These are phyloP conservation scores for Arvicanthis niloticus DNA, from an alignment of 2,113 vertebrate species.

Conservation along the genomic window DNA sequence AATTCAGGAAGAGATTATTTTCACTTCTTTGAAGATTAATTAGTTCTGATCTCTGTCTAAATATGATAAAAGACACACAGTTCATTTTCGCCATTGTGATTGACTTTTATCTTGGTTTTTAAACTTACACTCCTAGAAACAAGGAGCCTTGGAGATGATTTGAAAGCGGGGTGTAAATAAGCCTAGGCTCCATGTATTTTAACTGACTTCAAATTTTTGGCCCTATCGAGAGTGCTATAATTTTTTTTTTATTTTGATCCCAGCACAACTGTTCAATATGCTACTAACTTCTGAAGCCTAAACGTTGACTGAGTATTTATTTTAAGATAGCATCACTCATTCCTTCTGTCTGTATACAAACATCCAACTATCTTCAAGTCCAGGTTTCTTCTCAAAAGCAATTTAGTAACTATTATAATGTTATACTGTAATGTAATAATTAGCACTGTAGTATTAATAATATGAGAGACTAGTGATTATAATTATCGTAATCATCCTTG, in stretches of 20 bases:
- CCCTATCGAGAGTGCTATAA: not conserved
- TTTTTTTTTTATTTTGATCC: not conserved
- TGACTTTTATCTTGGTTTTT: not conserved
- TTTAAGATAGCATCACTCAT: not conserved
- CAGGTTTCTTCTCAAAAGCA: constrained; percentile 1
- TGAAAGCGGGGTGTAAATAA: constrained; percentile 4
- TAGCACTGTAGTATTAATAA: not conserved
- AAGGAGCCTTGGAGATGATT: not conserved
- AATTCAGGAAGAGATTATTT: constrained; percentile 58
- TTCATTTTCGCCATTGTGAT: not conserved
- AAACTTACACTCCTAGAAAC: not conserved
- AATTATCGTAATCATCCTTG: not conserved
- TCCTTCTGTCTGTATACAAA: not conserved
- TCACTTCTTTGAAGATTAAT: constrained; percentile 54
- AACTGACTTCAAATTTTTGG: not conserved
- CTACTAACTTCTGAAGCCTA: not conserved
- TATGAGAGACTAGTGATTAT: not conserved
- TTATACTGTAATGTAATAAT: not conserved
- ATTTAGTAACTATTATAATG: not conserved
- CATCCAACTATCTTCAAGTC: not conserved
- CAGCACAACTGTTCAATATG: not conserved
- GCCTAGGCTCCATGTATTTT: not conserved
- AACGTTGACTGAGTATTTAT: not conserved
- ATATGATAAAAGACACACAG: not conserved
- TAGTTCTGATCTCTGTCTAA: constrained; percentile 13